phyloP scores from a whole-genome alignment of 2,113 vertebrate species.

The Pygoscelis adeliae region DNA sequence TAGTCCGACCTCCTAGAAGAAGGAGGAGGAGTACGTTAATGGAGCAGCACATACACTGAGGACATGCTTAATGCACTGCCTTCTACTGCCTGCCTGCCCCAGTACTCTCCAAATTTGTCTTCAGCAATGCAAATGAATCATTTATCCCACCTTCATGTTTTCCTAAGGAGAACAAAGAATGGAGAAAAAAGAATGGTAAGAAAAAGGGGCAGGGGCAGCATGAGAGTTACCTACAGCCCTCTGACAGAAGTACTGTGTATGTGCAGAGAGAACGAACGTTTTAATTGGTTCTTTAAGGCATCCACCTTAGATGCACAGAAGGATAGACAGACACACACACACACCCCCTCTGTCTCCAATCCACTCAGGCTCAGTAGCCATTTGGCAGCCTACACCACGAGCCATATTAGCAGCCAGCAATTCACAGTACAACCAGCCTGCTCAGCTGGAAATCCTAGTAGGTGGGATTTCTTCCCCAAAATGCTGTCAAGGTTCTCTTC shows the following conservation, averaged over 20 bases:
- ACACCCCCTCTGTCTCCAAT: not conserved
- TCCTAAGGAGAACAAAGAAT: not conserved
- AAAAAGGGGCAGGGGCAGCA: not conserved
- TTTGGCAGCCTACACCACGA: not conserved
- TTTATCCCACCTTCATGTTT: not conserved
- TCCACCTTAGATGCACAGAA: not conserved
- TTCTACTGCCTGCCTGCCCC: not conserved
- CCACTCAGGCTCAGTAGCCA: not conserved
- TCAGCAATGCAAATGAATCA: not conserved
- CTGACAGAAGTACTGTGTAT: fast-evolving
- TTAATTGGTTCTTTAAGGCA: not conserved
- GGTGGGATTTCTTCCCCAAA: not conserved
- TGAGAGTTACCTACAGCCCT: not conserved
- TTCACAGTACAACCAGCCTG: not conserved
- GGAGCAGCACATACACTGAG: not conserved
- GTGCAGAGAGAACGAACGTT: not conserved
- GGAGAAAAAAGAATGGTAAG: not conserved
- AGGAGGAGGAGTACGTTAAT: not conserved
- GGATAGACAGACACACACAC: not conserved
- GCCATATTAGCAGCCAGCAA: not conserved
- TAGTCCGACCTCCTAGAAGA: not conserved
- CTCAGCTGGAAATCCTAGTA: not conserved
- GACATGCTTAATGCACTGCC: not conserved
- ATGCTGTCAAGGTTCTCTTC: not conserved
- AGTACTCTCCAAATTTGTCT: not conserved